Percentiles rank a stretch among this genome's conserved stretches.
Conservation (phyloP, 2,888 invertebrate genomes). For the Oxytorus armatus region DNA sequence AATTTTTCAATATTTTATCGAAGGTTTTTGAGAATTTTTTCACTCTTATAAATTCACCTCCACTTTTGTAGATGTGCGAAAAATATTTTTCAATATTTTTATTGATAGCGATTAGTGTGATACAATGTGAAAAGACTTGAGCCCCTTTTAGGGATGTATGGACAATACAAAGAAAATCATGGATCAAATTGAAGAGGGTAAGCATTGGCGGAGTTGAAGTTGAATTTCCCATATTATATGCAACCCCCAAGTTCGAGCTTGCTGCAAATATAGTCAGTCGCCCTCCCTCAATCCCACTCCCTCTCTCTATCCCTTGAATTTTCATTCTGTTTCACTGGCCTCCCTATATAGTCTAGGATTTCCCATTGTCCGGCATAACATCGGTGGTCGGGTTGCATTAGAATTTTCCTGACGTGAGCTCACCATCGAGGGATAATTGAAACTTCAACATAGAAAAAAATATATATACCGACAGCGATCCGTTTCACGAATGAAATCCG, state of each 20-base stretch:
- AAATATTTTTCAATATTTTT: too few species aligned
- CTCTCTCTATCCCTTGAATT: too few species aligned
- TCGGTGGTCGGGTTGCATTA: background rate
- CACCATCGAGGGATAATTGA: background rate
- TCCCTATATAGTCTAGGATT: background rate
- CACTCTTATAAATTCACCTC: too few species aligned
- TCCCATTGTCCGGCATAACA: conserved; percentile 1
- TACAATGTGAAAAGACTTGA: too few species aligned
- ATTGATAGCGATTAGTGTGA: too few species aligned
- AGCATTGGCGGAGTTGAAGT: background rate
- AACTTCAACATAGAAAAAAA: conserved; percentile 2
- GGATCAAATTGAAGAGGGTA: background rate
- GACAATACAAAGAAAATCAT: too few species aligned
- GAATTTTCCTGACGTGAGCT: background rate
- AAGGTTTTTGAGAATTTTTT: too few species aligned
- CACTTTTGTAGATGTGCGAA: too few species aligned
- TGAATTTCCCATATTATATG: background rate
- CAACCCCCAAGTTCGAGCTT: conserved; percentile 5
- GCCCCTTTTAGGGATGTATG: too few species aligned
- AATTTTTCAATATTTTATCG: too few species aligned
- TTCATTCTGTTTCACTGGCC: background rate
- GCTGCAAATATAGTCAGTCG: background rate
- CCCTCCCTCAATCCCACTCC: too few species aligned
- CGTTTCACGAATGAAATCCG: too few species aligned
- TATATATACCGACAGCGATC: background rate